Evolutionary conservation across 2,113 vertebrate species (phyloP), one percentile per base, ranked within the genome.

Genomic region (Rhabdomys dilectus): DNA sequence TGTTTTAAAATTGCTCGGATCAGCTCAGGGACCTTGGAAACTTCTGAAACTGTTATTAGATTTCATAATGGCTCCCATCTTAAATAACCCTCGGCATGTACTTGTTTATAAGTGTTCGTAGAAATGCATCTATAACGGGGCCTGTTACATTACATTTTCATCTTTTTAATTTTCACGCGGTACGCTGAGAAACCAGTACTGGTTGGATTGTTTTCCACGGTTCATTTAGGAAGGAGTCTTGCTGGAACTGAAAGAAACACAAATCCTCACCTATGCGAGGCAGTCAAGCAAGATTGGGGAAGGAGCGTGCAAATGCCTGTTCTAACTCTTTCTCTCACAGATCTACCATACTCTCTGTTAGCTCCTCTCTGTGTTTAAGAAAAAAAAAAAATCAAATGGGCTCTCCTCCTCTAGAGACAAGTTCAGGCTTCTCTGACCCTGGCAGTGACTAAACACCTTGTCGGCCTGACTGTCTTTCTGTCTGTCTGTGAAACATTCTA

Each of bases 161-260:
- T 48, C 9, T 76, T 39, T 60, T n/a, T 0, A 21, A 0, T 39
- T 11, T 81, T 9, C 16, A 3, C 16, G 8, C 7, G 22, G 7
- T 4, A 16, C 1, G 6, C 16, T n/a, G 60, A n/a, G 53, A 85
- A 22, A 2, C 4, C 1, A 15, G 48, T 5, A 7, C 29, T 2
- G 1, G 29, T 15, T 51, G 24, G 29, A 0, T 1, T 2, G 36
- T 34, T 39, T 0, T 26, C 0, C 2, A 12, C 7, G 12, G 17
- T 31, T 24, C 4, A 0, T 36, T 29, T 5, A 39, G 42, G n/a
- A 26, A 1, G 0, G 7, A 4, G 51, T 60, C 11, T 7, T 2
- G 1, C 1, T 53, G 34, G 56, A 31, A 34, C 26, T n/a, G 24
- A 4, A 34, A 45, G 15, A 66, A 58, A 2, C 3, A 0, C 45